Evolutionary conservation across 2,888 invertebrate species (phyloP).

Genomic region (Rhingia rostrata): DNA sequence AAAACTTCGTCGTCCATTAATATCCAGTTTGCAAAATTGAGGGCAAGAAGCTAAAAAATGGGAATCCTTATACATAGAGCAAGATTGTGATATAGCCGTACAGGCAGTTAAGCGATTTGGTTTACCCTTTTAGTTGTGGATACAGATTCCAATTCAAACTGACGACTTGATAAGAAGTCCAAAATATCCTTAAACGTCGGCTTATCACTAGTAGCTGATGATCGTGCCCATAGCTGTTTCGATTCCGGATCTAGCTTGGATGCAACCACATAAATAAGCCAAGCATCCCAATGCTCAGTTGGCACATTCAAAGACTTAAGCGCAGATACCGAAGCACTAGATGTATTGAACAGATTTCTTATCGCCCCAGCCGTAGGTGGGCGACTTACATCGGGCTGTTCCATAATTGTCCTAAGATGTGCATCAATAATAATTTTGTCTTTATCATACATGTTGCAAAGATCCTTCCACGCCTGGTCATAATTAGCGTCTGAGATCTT

Average conservation of each 20-base stretch:
- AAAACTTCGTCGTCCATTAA: neutral
- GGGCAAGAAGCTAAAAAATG: too few species aligned
- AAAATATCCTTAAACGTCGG: conserved; percentile 12
- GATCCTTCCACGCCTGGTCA: conserved; percentile 6
- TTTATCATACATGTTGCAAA: too few species aligned
- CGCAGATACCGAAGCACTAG: conserved; percentile 10
- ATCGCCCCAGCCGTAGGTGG: neutral
- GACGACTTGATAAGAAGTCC: conserved; percentile 4
- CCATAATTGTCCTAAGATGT: conserved; percentile 13
- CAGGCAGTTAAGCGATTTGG: neutral
- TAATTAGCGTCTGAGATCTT: conserved; percentile 1
- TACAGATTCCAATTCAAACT: conserved; percentile 19
- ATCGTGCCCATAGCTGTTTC: too few species aligned
- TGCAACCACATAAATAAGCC: too few species aligned
- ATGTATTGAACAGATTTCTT: neutral
- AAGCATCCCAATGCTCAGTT: conserved; percentile 4
- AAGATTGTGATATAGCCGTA: neutral
- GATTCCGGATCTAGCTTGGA: too few species aligned
- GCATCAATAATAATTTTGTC: too few species aligned
- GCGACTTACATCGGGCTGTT: neutral
- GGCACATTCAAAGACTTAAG: neutral
- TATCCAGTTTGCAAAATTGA: too few species aligned
- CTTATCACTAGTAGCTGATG: neutral
- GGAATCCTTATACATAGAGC: neutral
- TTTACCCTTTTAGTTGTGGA: neutral